phyloP scores from a whole-genome alignment of 92 coral and sea anemone genomes.

The Phenganax subtilis region DNA sequence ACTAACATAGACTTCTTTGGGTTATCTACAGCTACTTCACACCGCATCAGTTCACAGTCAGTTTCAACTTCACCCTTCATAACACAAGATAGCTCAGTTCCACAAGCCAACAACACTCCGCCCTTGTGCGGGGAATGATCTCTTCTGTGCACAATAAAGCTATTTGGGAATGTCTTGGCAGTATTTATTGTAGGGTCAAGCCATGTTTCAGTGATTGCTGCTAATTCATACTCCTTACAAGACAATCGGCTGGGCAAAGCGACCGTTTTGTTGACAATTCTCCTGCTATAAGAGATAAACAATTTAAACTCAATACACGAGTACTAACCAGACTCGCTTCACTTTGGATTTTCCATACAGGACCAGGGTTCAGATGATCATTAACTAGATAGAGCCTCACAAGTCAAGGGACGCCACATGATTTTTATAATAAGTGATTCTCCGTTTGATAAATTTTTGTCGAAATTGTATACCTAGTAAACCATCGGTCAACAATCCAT shows the following conservation, averaged over 20 bases:
- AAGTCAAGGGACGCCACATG: too few relatives aligned
- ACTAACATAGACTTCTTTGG: conserved; percentile 39
- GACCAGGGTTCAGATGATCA: too few relatives aligned
- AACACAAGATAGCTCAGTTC: conserved; percentile 7
- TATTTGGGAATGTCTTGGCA: conserved; percentile 37
- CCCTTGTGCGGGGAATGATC: conserved; percentile 36
- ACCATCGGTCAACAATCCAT: too few relatives aligned
- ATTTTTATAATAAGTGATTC: too few relatives aligned
- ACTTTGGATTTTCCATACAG: too few relatives aligned
- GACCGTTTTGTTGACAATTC: conserved; percentile 28
- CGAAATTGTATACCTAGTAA: too few relatives aligned
- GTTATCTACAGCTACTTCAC: conserved; percentile 40
- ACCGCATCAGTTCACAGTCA: conserved; percentile 54
- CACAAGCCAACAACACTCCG: conserved; percentile 40
- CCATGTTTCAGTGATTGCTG: conserved; percentile 45
- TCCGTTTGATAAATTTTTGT: too few relatives aligned
- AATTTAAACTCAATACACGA: too few relatives aligned
- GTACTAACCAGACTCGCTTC: too few relatives aligned
- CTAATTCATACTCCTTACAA: conserved; percentile 15
- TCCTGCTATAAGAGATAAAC: background rate
- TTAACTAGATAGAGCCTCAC: too few relatives aligned
- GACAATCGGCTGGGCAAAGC: conserved; percentile 20
- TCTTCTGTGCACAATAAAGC: conserved; percentile 14
- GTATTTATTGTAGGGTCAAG: conserved; percentile 21
- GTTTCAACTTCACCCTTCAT: conserved; percentile 37